phyloP scores from a whole-genome alignment of 2,888 invertebrate genomes.

The Eumacrocentrus americanus region DNA sequence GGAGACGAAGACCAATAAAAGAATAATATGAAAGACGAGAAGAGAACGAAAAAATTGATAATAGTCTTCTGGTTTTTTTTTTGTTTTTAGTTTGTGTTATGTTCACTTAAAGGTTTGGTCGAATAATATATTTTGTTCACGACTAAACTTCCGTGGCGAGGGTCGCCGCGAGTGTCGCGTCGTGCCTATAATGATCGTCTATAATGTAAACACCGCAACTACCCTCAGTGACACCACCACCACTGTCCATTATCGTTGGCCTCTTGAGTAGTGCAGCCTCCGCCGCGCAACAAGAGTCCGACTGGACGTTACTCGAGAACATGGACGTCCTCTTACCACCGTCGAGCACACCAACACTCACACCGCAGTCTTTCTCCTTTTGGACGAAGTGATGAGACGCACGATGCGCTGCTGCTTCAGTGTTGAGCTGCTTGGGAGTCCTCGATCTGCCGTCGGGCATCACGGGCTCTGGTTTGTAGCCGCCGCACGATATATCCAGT shows the following conservation, averaged over 20 bases:
- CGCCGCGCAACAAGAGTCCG: constrained; percentile 60
- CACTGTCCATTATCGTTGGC: constrained; percentile 61
- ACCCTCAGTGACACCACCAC: constrained; percentile 38
- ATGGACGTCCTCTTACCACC: constrained; percentile 62
- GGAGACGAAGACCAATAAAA: too few species aligned
- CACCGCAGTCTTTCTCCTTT: constrained; percentile 64
- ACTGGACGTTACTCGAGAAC: constrained; percentile 50
- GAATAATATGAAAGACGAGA: too few species aligned
- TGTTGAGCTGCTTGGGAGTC: constrained; percentile 84
- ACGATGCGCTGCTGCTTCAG: constrained; percentile 72
- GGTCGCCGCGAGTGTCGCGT: constrained; percentile 63
- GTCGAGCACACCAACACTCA: constrained; percentile 61
- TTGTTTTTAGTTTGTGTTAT: not conserved
- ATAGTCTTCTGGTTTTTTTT: too few species aligned
- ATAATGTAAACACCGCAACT: constrained; percentile 72
- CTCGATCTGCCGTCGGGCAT: constrained; percentile 59
- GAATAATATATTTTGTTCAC: constrained; percentile 15
- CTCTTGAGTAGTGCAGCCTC: constrained; percentile 75
- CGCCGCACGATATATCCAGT: constrained; percentile 57
- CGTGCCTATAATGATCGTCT: constrained; percentile 77
- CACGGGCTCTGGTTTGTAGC: constrained; percentile 70
- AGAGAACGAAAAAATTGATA: too few species aligned
- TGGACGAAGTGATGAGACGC: constrained; percentile 65
- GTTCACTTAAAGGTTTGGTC: not conserved
- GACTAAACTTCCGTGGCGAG: constrained; percentile 80